These are phyloP conservation scores for Dendrolimus punctatus DNA, from an alignment of 1,140 invertebrate genomes.

Conservation along the genomic window DNA sequence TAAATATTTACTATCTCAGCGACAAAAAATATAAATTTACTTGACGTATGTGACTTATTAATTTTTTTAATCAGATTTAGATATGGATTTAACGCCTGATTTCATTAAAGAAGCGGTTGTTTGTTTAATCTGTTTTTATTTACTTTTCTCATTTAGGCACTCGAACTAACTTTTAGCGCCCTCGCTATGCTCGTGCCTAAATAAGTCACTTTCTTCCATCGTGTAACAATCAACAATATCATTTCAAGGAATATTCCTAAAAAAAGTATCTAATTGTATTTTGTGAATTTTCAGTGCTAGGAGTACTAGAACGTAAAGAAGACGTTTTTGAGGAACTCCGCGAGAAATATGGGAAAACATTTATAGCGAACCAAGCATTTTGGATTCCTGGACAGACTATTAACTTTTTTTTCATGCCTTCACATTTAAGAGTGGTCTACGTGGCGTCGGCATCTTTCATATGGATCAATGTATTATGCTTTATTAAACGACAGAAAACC, in stretches of 20 bases:
- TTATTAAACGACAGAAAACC: conserved; percentile 76
- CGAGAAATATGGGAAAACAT: conserved; percentile 82
- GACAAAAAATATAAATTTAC: no score
- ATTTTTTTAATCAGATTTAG: no score
- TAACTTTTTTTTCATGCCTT: conserved; percentile 81
- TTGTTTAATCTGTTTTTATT: no score
- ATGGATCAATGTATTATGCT: conserved; percentile 86
- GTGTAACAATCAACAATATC: neutral
- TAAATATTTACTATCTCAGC: no score
- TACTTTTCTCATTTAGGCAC: no score
- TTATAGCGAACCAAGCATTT: conserved; percentile 81
- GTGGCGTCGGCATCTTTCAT: conserved; percentile 80
- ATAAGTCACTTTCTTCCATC: neutral
- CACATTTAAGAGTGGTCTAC: conserved; percentile 79
- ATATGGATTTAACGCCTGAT: no score
- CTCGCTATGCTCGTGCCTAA: no score
- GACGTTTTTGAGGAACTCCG: conserved; percentile 80
- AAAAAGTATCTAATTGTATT: neutral
- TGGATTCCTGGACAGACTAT: conserved; percentile 85
- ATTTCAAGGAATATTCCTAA: neutral
- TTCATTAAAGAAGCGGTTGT: no score
- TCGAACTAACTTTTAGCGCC: no score
- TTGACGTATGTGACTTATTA: no score
- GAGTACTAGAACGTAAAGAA: conserved; percentile 78
- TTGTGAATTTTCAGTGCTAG: conserved; percentile 76